These are phyloP conservation scores for Myioborus melanocephalus DNA, from an alignment of 2,797 vertebrate species.

Conservation along the genomic window DNA sequence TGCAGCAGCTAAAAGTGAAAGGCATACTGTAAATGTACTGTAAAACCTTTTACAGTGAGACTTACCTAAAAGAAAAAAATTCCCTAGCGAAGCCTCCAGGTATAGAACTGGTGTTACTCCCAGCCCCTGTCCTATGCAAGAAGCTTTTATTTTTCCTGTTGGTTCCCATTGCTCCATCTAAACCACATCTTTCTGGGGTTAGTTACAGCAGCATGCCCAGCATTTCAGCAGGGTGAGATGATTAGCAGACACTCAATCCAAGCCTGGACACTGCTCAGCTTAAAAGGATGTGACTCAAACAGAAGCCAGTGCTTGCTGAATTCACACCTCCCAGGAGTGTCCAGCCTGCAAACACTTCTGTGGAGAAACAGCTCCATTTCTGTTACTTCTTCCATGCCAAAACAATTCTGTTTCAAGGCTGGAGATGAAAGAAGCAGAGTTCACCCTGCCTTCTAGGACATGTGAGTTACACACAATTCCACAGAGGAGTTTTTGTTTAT, in stretches of 20 bases:
- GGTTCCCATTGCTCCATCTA: neutral
- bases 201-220: neutral
- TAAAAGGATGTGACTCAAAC: neutral
- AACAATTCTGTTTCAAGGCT: neutral
- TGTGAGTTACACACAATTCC: neutral
- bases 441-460: neutral
- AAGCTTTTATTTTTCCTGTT: neutral
- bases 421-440: neutral
- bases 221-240: neutral
- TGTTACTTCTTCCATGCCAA: neutral
- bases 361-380: neutral
- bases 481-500: neutral
- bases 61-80: neutral
- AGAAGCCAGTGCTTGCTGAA: neutral
- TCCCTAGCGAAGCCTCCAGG: neutral
- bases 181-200: neutral
- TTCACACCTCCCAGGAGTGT: no score
- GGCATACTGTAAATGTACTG: neutral
- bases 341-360: neutral
- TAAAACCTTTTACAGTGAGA: fast-evolving
- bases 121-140: neutral
- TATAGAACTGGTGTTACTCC: neutral
- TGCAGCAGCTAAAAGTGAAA: neutral
- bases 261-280: neutral
- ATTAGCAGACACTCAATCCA: neutral